Conservation (phyloP, 2,113 vertebrate genomes). For the Scomber colias region DNA sequence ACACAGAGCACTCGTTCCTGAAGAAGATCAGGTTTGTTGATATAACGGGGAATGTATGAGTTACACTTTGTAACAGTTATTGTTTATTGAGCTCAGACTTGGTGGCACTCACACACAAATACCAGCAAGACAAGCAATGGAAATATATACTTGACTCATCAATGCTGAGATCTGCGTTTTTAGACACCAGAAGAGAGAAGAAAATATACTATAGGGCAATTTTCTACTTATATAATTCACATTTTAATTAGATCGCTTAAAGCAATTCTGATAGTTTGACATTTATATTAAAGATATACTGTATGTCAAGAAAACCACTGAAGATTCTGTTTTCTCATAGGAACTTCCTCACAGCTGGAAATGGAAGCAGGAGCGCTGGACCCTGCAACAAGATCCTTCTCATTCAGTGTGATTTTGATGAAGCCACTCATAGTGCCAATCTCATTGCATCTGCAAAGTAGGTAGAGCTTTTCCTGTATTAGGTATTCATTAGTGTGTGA, state of each 20-base stretch:
- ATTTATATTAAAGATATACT: background rate
- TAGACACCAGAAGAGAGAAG: no score
- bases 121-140: no score
- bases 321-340: slow-evolving; percentile 62
- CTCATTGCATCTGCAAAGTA: slow-evolving; percentile 95
- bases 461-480: slow-evolving; percentile 40
- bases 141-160: no score
- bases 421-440: slow-evolving; percentile 87
- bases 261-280: background rate
- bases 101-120: background rate
- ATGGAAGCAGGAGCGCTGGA: slow-evolving; percentile 4
- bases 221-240: no score
- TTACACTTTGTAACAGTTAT: background rate
- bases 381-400: slow-evolving; percentile 88
- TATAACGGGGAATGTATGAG: background rate
- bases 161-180: no score
- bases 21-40: slow-evolving; percentile 90
- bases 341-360: slow-evolving; percentile 81
- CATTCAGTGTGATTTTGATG: slow-evolving; percentile 93
- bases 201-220: no score
- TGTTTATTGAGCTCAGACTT: background rate
- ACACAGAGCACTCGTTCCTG: slow-evolving; percentile 93
- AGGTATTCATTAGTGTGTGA: accelerated
- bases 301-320: background rate
- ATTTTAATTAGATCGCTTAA: no score